Conservation (phyloP, 1,140 invertebrate genomes). For the Aphis craccivora region DNA sequence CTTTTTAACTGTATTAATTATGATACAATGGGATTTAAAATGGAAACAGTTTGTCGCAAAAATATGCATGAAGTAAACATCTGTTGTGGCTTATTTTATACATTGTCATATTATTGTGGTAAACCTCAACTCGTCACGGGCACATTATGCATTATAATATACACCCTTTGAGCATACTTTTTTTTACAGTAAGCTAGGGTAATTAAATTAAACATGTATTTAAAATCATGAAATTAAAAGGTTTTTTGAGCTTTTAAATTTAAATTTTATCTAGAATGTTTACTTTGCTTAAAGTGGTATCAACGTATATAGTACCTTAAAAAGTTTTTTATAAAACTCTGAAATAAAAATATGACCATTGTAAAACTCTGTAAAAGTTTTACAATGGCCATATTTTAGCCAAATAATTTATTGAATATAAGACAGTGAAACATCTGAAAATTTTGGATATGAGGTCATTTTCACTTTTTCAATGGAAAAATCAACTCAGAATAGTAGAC, state of each 20-base stretch:
- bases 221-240: neutral
- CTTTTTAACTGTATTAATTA: neutral
- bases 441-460: no score
- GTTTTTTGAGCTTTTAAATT: neutral
- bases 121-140: neutral
- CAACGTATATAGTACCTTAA: no score
- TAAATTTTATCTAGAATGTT: no score
- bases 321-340: neutral
- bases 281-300: no score
- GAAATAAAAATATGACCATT: no score
- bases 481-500: no score
- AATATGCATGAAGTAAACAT: neutral
- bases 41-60: neutral
- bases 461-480: no score
- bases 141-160: neutral
- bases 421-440: no score
- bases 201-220: neutral
- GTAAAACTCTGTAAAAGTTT: no score
- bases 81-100: neutral
- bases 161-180: neutral
- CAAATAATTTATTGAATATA: neutral
- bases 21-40: neutral
- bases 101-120: neutral
- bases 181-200: neutral
- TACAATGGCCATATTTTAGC: neutral